Evolutionary conservation across 2,113 vertebrate species (phyloP).

Genomic region (Calidris pygmaea): DNA sequence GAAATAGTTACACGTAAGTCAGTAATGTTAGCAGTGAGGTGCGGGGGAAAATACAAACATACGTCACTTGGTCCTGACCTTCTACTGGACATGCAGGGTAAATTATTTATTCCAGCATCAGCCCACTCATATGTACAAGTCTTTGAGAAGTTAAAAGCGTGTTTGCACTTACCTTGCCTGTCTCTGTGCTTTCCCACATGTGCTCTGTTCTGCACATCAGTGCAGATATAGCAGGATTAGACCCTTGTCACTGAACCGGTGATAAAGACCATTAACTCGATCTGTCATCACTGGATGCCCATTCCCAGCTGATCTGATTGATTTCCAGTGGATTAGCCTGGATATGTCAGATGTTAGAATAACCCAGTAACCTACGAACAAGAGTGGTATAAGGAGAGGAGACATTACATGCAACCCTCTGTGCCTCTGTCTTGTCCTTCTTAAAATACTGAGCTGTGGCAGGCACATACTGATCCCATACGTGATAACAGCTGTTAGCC

Average conservation of each 20-base stretch:
- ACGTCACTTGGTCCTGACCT: background rate
- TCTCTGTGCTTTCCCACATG: background rate
- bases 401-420: background rate
- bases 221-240: constrained; percentile 17
- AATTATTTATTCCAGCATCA: background rate
- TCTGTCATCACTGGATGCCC: constrained; percentile 18
- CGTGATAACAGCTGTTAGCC: background rate
- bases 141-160: background rate
- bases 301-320: constrained; percentile 36
- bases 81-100: background rate
- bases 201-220: background rate
- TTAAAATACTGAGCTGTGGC: background rate
- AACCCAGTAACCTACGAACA: background rate
- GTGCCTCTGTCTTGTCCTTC: background rate
- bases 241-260: background rate
- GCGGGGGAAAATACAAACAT: background rate
- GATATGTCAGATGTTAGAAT: background rate
- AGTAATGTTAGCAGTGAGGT: background rate
- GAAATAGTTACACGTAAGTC: background rate
- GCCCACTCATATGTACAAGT: background rate
- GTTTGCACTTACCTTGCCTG: background rate
- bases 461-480: background rate
- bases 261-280: constrained; percentile 26
- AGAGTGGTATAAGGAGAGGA: background rate
- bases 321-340: constrained; percentile 25